Base-by-base conservation (phyloP, 2,797 vertebrate species). In the Rousettus madagascariensis region DNA sequence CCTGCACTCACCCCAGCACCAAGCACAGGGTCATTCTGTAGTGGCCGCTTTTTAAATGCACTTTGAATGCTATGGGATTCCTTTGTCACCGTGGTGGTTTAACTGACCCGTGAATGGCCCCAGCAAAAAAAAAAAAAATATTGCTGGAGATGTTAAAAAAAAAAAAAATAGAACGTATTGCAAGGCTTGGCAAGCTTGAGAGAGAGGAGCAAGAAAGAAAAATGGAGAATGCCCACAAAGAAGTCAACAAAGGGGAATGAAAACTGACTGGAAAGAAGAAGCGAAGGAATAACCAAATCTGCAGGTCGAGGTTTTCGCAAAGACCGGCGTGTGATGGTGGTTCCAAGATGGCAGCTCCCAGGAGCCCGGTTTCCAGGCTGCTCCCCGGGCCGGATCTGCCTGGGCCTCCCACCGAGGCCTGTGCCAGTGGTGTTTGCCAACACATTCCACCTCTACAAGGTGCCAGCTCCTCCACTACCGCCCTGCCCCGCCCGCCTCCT, bases 231-330 rank as follows among this genome's bases (percentile, higher is more conserved):
- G 38, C 5, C 51, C 3, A 11, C 61, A 20, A 66, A 8, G 17
- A 36, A 22, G 6, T 75, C 59, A 63, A 53, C 22, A 57, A 68
- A 55, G 79, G 33, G 15, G 49, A 49, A 22, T 46, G 49, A 43
- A 28, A 83, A 22, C 41, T 28, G 63, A 15, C 13, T 68, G 43
- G 79, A 38, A 84, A 90, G 57, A 75, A 69, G 61, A 63, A 79
- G 15, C 80, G 33, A 68, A 17, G 74, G 30, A 71, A 20, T 74
- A 71, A 24, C 22, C 10, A n/a, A 38, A 43, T 68, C 61, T 12
- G 46, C 69, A 90, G 65, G 49, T 41, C 46, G 38, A 90, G 59
- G n/a, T 89, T 94, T 82, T 84, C 28, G 36, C 49, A 30, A 63
- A 74, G 55, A 66, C 51, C 26, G 2, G 69, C 24, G 36, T 51